Evolutionary conservation across 2,797 vertebrate genomes (phyloP).

Genomic region (Lacerta bilineata): DNA sequence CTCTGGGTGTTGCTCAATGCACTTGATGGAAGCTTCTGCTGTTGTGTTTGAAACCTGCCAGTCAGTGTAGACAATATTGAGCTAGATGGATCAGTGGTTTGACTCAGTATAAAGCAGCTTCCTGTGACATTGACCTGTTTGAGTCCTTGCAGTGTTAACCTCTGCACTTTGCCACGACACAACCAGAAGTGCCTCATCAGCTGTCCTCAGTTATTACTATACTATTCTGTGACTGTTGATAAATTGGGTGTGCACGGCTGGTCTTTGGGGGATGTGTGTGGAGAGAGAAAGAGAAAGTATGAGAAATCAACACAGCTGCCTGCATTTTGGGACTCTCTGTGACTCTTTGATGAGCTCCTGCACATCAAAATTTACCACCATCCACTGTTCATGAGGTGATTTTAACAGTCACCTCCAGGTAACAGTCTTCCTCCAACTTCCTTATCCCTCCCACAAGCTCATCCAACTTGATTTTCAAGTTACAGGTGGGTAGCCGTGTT

Average conservation of each 20-base stretch:
- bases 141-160: background rate
- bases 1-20: background rate
- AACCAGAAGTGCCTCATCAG: no score
- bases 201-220: background rate
- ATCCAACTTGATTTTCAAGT: background rate
- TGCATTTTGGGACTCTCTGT: background rate
- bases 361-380: background rate
- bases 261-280: background rate
- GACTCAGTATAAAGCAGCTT: no score
- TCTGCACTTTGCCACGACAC: background rate
- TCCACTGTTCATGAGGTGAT: slow-evolving; percentile 1
- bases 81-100: no score
- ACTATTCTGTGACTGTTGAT: background rate
- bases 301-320: background rate
- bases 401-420: background rate
- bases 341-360: background rate
- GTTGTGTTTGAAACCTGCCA: background rate
- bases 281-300: background rate
- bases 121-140: background rate
- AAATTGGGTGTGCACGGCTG: background rate
- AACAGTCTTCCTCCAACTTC: background rate
- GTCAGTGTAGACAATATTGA: no score
- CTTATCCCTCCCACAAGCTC: background rate
- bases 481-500: no score
- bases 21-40: background rate